Base-by-base conservation (phyloP, 2,797 vertebrate genomes). In the Semotilus atromaculatus region DNA sequence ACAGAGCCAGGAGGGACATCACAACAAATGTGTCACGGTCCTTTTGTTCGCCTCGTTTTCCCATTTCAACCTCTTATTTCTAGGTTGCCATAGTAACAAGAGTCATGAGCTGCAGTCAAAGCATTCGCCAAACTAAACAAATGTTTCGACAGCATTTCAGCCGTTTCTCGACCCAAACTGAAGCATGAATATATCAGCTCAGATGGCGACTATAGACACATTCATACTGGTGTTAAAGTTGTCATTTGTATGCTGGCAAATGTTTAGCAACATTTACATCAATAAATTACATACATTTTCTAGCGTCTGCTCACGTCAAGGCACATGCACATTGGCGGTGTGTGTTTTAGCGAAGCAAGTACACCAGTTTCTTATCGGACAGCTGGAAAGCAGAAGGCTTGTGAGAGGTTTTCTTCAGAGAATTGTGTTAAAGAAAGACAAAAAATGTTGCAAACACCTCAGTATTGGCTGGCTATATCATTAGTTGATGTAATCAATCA, bases 51-150 rank as follows among this genome's bases (percentile, higher is more conserved):
- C 31, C 68, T 75, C 7, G 14, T 64, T 82, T 72, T 40, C 45
- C 74, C 80, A 71, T 64, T 45, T 40, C 45, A 78, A 60, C 23
- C 72, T 75, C 84, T 34, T 36, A 86, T 45, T 82, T 29, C n/a
- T 38, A 1, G 31, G 85, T 86, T 78, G 67, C 80, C 80, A 86
- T 82, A 31, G 85, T 78, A 82, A 86, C 53, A 76, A 70, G 43
- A 70, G 21, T 79, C 40, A 51, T 23, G 43, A 9, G 45, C 81
- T 29, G 72, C 81, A 38, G 58, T 75, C 72, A 51, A 75, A 66
- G 60, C 72, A 38, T 66, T 55, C 53, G 31, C 71, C 81, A 67
- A 66, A 83, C 40, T 18, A 66, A 83, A 75, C 81, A 26, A 55
- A 68, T 53, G 31, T 51, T 53, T 43, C 43, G 3, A 48, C 77